These are phyloP conservation scores for Carassius auratus DNA, from an alignment of 2,113 vertebrate species.

Conservation along the genomic window DNA sequence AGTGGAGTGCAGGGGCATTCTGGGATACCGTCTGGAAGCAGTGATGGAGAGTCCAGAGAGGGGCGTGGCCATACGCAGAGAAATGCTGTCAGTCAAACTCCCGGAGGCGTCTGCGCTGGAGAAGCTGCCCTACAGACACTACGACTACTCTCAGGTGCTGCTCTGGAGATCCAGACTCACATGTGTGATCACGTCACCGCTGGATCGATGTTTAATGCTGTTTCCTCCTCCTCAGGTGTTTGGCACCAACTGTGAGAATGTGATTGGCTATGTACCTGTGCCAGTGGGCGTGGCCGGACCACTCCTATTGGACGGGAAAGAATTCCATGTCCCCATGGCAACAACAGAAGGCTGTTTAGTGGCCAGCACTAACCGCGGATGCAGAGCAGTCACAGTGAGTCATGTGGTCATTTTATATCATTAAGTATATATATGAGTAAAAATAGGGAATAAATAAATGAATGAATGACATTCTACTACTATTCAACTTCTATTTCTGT, in stretches of 20 bases:
- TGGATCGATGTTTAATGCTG: background rate
- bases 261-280: constrained; percentile 95
- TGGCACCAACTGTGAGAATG: constrained; percentile 95
- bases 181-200: background rate
- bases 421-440: background rate
- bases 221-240: constrained; percentile 79
- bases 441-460: background rate
- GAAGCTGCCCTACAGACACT: constrained; percentile 88
- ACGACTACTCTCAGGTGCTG: constrained; percentile 91
- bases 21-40: constrained; percentile 89
- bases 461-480: too few species aligned
- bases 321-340: constrained; percentile 95
- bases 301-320: constrained; percentile 85
- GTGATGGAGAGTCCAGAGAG: constrained; percentile 91
- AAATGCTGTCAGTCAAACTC: constrained; percentile 85
- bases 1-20: constrained; percentile 88
- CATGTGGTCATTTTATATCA: background rate
- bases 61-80: constrained; percentile 90
- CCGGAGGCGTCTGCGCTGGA: constrained; percentile 82
- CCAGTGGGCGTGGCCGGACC: constrained; percentile 96
- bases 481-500: background rate
- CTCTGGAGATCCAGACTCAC: background rate
- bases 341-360: constrained; percentile 97
- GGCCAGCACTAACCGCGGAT: constrained; percentile 95
- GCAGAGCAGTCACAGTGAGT: constrained; percentile 91